Evolutionary conservation across 2,888 invertebrate genomes (phyloP), one percentile per base, ranked within the genome.

Genomic region (Zaprionus lineosus): DNA sequence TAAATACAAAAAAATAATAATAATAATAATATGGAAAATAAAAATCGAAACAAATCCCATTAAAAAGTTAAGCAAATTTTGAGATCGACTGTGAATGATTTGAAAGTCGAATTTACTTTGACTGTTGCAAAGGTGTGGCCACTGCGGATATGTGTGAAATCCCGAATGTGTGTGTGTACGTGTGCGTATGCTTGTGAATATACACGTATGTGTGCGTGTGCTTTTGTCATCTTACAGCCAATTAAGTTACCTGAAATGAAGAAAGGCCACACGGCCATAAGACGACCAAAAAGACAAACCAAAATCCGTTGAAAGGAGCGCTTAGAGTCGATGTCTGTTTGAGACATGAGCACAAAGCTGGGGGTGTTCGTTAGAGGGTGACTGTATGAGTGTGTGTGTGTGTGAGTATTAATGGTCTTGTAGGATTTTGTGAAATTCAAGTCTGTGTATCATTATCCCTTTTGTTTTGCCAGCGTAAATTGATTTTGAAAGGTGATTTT

Each of bases 241-340:
- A 79, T 85, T 79, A 75, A 72, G 65, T 59, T 52, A 64, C 52
- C 73, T 66, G 61, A 83, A 72, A 60, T 50, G 55, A 57, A 75
- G 59, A 62, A 51, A 61, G 47, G 33, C 29, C 41, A 9, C 7
- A 72, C 14, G 59, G 52, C 41, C 37, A 16, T 46, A 66, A 66
- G 58, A 51, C 41, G 46, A 29, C 40, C 51, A 61, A 59, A 66
- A 59, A 50, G 39, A 63, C 50, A 55, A 46, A 48, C 14, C 53
- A 36, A 41, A 69, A 58, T 50, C 24, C 51, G 43, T 46, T 56
- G 51, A 41, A 26, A 55, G 39, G 61, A 44, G 3, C 12, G 26
- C 44, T 15, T 18, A 24, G 56, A 74, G 40, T 57, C 48, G 15
- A 59, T 34, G 48, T 33, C 46, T 51, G 44, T 37, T 33, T 24